Conservation (phyloP, 2,888 invertebrate genomes). For the Xestia sexstrigata region DNA sequence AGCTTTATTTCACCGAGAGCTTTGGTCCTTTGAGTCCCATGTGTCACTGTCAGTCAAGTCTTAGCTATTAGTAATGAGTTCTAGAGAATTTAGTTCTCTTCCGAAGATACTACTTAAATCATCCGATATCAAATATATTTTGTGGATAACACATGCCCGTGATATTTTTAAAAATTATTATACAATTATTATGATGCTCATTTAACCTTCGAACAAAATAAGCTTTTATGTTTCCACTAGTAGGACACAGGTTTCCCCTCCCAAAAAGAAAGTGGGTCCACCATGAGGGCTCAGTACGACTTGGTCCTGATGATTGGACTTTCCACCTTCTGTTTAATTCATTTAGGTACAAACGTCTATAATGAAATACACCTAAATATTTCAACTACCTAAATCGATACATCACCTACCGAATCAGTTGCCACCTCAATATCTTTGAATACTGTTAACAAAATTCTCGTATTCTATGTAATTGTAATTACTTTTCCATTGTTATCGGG, state of each 20-base stretch:
- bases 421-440: conserved; percentile 34
- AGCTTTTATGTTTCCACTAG: neutral
- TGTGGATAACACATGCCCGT: neutral
- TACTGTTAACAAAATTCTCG: conserved; percentile 36
- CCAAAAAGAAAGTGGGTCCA: neutral
- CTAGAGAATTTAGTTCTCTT: neutral
- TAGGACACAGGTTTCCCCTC: neutral
- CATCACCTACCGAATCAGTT: conserved; percentile 32
- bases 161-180: neutral
- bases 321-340: neutral
- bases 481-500: conserved; percentile 62
- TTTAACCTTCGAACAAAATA: neutral
- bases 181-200: neutral
- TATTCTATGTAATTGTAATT: conserved; percentile 53
- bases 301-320: neutral
- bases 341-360: neutral
- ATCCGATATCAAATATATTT: neutral
- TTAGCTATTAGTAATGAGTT: neutral
- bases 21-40: neutral
- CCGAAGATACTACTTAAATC: neutral
- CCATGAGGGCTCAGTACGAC: neutral
- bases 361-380: neutral
- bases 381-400: neutral
- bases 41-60: neutral
- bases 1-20: rapidly evolving